Evolutionary conservation across 2,113 vertebrate species (phyloP).

Genomic region (Sander vitreus): DNA sequence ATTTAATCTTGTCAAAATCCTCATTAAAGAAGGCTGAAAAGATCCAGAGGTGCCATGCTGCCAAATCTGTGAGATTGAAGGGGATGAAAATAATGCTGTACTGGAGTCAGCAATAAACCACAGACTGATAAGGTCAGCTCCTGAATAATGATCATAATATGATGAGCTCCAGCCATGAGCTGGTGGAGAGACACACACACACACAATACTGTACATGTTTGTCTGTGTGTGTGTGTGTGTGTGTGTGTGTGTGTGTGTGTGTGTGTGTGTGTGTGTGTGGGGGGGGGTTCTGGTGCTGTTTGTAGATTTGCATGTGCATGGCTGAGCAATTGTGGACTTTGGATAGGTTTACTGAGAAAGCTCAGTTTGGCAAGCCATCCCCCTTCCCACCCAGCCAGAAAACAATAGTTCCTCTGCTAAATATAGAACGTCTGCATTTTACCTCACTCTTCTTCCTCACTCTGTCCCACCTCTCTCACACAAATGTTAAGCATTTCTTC

Average conservation of each 20-base stretch:
- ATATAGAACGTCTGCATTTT: constrained; percentile 71
- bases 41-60: constrained; percentile 42
- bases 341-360: constrained; percentile 48
- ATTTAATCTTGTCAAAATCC: neutral
- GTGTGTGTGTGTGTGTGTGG: neutral
- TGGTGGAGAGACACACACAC: neutral
- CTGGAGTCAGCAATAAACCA: constrained; percentile 67
- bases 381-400: constrained; percentile 45
- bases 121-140: constrained; percentile 72
- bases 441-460: constrained; percentile 55
- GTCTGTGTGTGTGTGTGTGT: neutral
- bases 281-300: constrained; percentile 4
- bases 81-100: constrained; percentile 55
- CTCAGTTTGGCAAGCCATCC: constrained; percentile 39
- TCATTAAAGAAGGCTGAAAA: constrained; percentile 51
- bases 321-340: constrained; percentile 21
- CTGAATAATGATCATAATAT: constrained; percentile 73
- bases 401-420: constrained; percentile 75
- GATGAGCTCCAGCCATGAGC: constrained; percentile 53
- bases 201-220: too few relatives aligned
- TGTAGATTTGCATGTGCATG: constrained; percentile 31
- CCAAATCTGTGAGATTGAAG: constrained; percentile 40
- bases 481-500: constrained; percentile 17
- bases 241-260: neutral
- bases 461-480: constrained; percentile 33